Evolutionary conservation across 2,888 invertebrate species (phyloP), one percentile per base, ranked within the genome.

Genomic region (Diaphora mendica): DNA sequence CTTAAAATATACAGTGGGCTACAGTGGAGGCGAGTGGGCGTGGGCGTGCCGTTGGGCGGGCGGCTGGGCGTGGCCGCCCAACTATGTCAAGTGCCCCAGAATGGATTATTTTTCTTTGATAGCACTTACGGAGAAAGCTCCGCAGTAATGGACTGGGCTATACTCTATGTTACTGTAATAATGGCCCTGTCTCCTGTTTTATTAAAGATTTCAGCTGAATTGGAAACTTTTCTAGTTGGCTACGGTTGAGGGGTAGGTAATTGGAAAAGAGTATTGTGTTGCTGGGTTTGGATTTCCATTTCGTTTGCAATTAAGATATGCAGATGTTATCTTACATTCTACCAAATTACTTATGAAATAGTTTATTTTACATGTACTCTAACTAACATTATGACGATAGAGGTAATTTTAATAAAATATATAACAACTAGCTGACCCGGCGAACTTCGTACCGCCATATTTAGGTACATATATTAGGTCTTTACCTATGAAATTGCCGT

Each of bases 61-160:
- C 86, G 76, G 77, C 64, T 80, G 87, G 94, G 92, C 90, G 92
- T 89, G 82, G 85, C 87, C 75, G 76, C 72, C 77, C 83, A 92
- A 91, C 84, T 91, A 87, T 92, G 93, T 92, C 93, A 91, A 92
- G 92, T 87, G 88, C 69, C 68, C 55, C 71, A 71, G 68, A 76
- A 83, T 83, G 85, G 87, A 87, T 87, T 89, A 87, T 88, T 89
- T 83, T 86, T 86, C 84, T 84, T 84, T 79, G 85, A 86, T 86
- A 83, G 87, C 89, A 85, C 88, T 89, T 83, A 85, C 78, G 73
- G 78, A 81, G 82, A 83, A 83, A 83, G 79, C 81, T 75, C 78
- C 77, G 65, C 74, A 64, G 83, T 86, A 87, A 89, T 89, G 86
- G 89, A 88, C 79, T 82, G 78, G 70, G 80, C 84, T 84, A 84